Percentiles rank a stretch among this genome's conserved stretches.
Conservation (phyloP, 1,140 invertebrate species). For the Anadara kagoshimensis region DNA sequence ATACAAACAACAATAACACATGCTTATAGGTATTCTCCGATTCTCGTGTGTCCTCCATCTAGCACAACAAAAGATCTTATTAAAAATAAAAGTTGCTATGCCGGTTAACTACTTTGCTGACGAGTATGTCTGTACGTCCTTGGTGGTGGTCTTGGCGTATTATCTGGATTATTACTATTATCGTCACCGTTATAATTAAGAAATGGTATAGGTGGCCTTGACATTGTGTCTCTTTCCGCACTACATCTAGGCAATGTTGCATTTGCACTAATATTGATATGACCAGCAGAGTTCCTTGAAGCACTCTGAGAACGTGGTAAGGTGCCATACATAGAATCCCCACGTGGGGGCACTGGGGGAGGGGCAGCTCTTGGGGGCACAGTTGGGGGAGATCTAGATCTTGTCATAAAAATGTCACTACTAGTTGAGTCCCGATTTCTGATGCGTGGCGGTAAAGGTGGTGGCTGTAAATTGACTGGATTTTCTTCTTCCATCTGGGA, state of each 20-base stretch:
- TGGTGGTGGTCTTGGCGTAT: constrained; percentile 53
- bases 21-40: too few relatives aligned
- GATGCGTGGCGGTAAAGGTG: constrained; percentile 10
- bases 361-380: constrained; percentile 46
- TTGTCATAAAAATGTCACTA: constrained; percentile 15
- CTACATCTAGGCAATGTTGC: constrained; percentile 43
- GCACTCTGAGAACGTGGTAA: constrained; percentile 72
- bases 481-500: not conserved
- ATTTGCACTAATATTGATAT: constrained; percentile 57
- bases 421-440: constrained; percentile 22
- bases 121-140: constrained; percentile 53
- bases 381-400: constrained; percentile 61
- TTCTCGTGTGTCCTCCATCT: too few relatives aligned
- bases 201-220: constrained; percentile 28
- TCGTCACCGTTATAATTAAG: constrained; percentile 40
- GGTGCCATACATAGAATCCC: constrained; percentile 60
- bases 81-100: too few relatives aligned
- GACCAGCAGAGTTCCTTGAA: constrained; percentile 68
- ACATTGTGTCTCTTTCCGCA: constrained; percentile 22
- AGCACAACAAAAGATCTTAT: too few relatives aligned
- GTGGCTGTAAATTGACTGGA: constrained; percentile 7
- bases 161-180: constrained; percentile 9
- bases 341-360: constrained; percentile 73
- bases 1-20: too few relatives aligned
- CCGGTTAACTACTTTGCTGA: constrained; percentile 47